Evolutionary conservation across 2,113 vertebrate genomes (phyloP), one percentile per base, ranked within the genome.

Genomic region (Bufo bufo): DNA sequence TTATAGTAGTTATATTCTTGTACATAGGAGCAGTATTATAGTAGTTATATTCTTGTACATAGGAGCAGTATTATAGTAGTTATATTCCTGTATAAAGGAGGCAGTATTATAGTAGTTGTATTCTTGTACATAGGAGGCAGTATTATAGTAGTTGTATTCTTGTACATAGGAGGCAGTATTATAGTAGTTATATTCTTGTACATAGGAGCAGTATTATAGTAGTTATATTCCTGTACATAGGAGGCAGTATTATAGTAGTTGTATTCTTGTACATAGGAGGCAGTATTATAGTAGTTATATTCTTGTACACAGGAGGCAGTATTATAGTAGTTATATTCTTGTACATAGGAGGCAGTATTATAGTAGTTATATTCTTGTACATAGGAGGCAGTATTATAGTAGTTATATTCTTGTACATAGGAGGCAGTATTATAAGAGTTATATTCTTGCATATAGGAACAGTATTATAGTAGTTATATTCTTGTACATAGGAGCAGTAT

Each of bases 151-250:
- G 7, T 69, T 69, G 10, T 69, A 69, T 33, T 69, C 65, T 69
- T 69, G 65, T 69, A 23, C 9, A 69, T 23, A 69, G 65, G 65
- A 33, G 59, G 65, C 8, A 69, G 65, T 69, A 69, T 69, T 69
- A 23, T 69, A 69, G 65, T 69, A 69, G n/a, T 69, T 69, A 69
- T 69, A 69, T 69, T 69, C 65, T 69, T 69, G 65, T 69, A 69
- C n/a, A 69, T 69, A 69, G 65, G 65, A 3, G 65, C 20, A 65
- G 63, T 65, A 65, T 65, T 65, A 65, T 65, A 65, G 63, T 65
- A 65, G 63, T 65, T 65, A 65, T 65, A 65, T 65, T 65, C 63
- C n/a, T 65, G 19, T 65, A 65, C 63, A 65, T 65, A 65, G 63
- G 63, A 58, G 56, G 14, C 59, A 61, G 59, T 61, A 61, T 61